Percentiles rank a stretch among this genome's conserved stretches.
Conservation (phyloP, 2,797 vertebrate species). For the Sebastes taczanowskii region DNA sequence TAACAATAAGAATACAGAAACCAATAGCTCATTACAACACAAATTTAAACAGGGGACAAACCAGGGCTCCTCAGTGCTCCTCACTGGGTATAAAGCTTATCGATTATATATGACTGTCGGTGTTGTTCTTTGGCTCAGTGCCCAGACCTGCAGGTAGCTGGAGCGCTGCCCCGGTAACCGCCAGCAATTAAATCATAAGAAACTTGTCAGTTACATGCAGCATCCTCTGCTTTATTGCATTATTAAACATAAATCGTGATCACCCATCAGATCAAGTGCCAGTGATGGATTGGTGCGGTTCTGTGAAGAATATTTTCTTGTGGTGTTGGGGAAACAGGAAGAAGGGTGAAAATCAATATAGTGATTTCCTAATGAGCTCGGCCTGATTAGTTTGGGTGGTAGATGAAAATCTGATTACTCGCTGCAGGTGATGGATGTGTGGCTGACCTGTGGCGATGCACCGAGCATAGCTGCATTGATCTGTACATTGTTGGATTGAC, state of each 20-base stretch:
- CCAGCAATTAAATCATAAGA: constrained; percentile 61
- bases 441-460: constrained; percentile 70
- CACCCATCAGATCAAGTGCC: constrained; percentile 69
- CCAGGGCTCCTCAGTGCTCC: background rate
- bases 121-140: constrained; percentile 24
- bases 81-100: background rate
- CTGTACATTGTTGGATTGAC: constrained; percentile 70
- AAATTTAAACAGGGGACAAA: background rate
- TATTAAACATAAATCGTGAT: constrained; percentile 66
- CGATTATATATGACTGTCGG: constrained; percentile 21
- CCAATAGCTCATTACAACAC: background rate
- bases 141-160: constrained; percentile 32
- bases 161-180: constrained; percentile 28
- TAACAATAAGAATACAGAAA: background rate
- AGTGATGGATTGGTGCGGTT: constrained; percentile 73
- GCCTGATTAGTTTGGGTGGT: constrained; percentile 82
- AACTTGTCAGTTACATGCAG: constrained; percentile 58
- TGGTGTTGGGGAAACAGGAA: constrained; percentile 64
- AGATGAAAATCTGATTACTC: constrained; percentile 83
- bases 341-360: constrained; percentile 75
- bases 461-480: constrained; percentile 71
- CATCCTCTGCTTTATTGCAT: constrained; percentile 64
- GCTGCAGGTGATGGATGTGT: constrained; percentile 81
- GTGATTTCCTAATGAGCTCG: constrained; percentile 81
- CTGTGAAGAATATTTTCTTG: constrained; percentile 63